Conservation (phyloP, 2,888 invertebrate genomes). For the Leptarthrus brevirostris region DNA sequence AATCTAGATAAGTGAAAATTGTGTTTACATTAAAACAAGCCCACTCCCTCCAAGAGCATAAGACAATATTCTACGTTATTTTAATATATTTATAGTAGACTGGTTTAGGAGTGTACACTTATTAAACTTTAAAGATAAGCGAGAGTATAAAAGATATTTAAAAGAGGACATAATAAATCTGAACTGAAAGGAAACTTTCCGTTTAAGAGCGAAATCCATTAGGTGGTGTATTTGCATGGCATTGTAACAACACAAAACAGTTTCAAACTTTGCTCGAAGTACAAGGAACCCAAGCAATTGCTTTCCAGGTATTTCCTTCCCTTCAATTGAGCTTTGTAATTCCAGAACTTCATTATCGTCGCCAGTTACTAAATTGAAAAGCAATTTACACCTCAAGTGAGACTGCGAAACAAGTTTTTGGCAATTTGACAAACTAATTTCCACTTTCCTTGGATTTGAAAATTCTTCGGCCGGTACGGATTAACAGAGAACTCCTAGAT, state of each 20-base stretch:
- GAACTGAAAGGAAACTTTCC: conserved; percentile 41
- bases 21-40: too few species aligned
- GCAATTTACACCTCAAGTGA: not conserved
- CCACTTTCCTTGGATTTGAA: not conserved
- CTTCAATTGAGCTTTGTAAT: not conserved
- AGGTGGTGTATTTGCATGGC: conserved; percentile 45
- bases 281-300: not conserved
- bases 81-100: too few species aligned
- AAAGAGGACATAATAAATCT: conserved; percentile 13
- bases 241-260: conserved; percentile 28
- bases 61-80: too few species aligned
- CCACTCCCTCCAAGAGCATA: too few species aligned
- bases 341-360: conserved; percentile 23
- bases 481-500: not conserved
- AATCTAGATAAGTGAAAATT: too few species aligned
- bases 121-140: conserved; percentile 9
- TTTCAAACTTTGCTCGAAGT: conserved; percentile 25
- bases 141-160: conserved; percentile 4
- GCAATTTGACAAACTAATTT: conserved; percentile 32
- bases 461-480: not conserved
- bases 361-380: not conserved
- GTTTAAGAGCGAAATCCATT: conserved; percentile 47
- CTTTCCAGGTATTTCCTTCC: conserved; percentile 5
- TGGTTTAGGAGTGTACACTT: conserved; percentile 29
- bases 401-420: not conserved